Percentiles rank a stretch among this genome's conserved stretches.
Evolutionary conservation across 2,888 invertebrate genomes (phyloP).

Genomic region (Petrophora chlorosata): DNA sequence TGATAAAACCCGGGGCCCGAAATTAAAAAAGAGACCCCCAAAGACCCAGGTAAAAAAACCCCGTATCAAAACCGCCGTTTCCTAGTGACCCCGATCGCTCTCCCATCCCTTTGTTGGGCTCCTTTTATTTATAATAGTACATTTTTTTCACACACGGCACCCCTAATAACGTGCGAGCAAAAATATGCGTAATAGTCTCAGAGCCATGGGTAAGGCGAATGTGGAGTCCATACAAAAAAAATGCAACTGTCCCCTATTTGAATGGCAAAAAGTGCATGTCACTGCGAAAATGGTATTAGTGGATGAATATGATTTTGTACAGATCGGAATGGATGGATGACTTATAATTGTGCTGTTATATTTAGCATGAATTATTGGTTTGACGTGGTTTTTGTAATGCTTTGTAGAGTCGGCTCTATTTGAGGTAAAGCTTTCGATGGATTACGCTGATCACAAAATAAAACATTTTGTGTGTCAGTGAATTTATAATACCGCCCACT

Average conservation of each 20-base stretch:
- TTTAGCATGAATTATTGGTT: slow-evolving; percentile 83
- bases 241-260: slow-evolving; percentile 79
- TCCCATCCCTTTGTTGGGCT: slow-evolving; percentile 79
- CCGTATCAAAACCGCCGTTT: slow-evolving; percentile 83
- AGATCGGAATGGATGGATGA: slow-evolving; percentile 74
- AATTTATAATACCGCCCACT: too few species aligned
- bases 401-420: slow-evolving; percentile 16
- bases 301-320: slow-evolving; percentile 80
- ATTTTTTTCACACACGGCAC: slow-evolving; percentile 82
- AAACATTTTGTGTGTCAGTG: slow-evolving; percentile 2
- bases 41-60: slow-evolving; percentile 79
- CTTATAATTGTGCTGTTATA: slow-evolving; percentile 81
- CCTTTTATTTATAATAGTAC: slow-evolving; percentile 82
- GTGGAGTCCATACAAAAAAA: slow-evolving; percentile 66
- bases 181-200: slow-evolving; percentile 79
- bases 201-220: slow-evolving; percentile 47
- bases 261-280: slow-evolving; percentile 83
- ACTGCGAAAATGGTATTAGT: slow-evolving; percentile 79
- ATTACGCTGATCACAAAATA: slow-evolving; percentile 12
- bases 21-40: slow-evolving; percentile 76
- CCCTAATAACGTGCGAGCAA: slow-evolving; percentile 80
- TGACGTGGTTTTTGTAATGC: slow-evolving; percentile 67
- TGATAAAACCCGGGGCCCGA: slow-evolving; percentile 66
- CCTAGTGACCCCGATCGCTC: slow-evolving; percentile 84
- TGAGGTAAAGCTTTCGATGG: slow-evolving; percentile 18